Evolutionary conservation across 1,140 invertebrate genomes (phyloP).

Genomic region (Dryas iulia): DNA sequence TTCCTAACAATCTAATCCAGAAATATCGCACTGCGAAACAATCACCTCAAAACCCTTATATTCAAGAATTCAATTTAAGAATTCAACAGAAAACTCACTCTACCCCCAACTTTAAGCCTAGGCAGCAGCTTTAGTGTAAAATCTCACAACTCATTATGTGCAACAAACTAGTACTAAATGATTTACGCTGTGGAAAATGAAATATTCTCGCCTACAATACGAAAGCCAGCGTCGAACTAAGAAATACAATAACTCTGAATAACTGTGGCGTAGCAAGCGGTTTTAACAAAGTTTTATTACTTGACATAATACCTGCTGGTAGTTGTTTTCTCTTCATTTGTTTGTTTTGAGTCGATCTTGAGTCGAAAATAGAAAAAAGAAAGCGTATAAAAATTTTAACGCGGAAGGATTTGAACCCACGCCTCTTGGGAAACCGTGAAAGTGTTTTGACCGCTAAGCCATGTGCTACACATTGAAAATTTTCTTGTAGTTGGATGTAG

Average conservation of each 20-base stretch:
- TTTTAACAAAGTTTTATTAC: background rate
- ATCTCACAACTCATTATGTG: background rate
- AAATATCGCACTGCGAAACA: too few species aligned
- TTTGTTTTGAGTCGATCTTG: background rate
- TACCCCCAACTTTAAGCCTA: background rate
- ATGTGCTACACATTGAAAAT: too few species aligned
- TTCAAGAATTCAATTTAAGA: too few species aligned
- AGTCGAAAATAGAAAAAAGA: too few species aligned
- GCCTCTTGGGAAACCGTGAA: too few species aligned
- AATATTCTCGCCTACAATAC: background rate
- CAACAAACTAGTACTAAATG: conserved; percentile 1
- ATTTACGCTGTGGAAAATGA: background rate
- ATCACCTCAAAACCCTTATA: too few species aligned
- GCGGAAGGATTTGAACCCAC: too few species aligned
- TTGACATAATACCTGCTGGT: background rate
- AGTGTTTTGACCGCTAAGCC: too few species aligned
- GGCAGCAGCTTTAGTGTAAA: background rate
- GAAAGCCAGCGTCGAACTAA: background rate
- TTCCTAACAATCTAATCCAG: too few species aligned
- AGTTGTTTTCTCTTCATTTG: background rate
- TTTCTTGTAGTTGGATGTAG: too few species aligned
- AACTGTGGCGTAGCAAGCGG: background rate
- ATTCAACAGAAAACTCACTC: background rate
- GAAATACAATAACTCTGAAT: background rate
- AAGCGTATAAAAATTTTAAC: too few species aligned